Evolutionary conservation across 2,797 vertebrate genomes (phyloP).

Genomic region (Ctenopoma multispine): DNA sequence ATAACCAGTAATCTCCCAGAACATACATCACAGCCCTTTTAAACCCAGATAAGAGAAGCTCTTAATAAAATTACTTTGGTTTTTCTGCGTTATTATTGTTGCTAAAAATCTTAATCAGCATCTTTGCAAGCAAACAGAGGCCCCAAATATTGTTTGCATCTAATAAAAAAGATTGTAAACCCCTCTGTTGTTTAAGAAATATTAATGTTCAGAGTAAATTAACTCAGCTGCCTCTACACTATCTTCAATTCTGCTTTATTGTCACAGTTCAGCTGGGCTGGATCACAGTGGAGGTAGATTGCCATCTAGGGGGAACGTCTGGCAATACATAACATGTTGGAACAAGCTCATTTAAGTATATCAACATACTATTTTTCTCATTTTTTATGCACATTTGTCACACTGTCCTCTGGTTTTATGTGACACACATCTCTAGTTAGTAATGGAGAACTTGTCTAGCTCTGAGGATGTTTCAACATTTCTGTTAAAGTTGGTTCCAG

Average conservation of each 20-base stretch:
- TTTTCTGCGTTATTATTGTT: conserved; percentile 61
- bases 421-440: too few species aligned
- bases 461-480: too few species aligned
- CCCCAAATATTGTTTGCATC: conserved; percentile 28
- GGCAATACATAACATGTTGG: conserved; percentile 15
- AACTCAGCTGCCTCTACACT: conserved; percentile 35
- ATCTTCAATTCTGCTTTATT: conserved; percentile 38
- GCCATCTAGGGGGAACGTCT: conserved; percentile 76
- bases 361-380: too few species aligned
- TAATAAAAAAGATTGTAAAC: conserved; percentile 29
- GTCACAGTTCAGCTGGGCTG: conserved; percentile 16
- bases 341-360: not conserved
- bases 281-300: conserved; percentile 59
- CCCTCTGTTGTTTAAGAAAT: conserved; percentile 16
- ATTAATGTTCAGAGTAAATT: conserved; percentile 36
- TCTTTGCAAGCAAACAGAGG: conserved; percentile 42
- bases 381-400: too few species aligned
- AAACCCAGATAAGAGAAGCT: conserved; percentile 72
- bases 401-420: too few species aligned
- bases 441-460: too few species aligned
- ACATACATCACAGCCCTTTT: conserved; percentile 71
- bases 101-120: conserved; percentile 58
- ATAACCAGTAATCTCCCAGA: conserved; percentile 68
- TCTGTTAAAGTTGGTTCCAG: too few species aligned
- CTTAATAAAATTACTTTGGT: conserved; percentile 72